A percentile compares a stretch with the other conserved stretches of the same genome.
Conservation (phyloP, 1,140 invertebrate genomes). For the Hylaeus volcanicus region DNA sequence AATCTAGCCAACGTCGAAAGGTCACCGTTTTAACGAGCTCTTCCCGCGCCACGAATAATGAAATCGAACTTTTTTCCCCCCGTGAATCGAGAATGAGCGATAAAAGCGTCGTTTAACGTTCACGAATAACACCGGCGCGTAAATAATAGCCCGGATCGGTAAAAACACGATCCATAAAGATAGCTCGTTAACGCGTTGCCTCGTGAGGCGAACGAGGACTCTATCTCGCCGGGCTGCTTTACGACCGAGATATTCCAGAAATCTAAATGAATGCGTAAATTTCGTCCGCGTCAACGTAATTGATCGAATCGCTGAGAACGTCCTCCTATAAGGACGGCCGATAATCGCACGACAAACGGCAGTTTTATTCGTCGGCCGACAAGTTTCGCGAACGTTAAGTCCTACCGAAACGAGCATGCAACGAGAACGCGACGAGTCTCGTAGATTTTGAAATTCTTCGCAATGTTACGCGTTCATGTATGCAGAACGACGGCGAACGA, state of each 20-base stretch:
- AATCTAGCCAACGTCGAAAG: neutral
- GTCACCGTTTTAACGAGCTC: neutral
- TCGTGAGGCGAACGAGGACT: constrained; percentile 13
- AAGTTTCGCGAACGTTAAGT: constrained; percentile 21
- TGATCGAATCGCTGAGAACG: constrained; percentile 29
- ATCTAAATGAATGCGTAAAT: constrained; percentile 44
- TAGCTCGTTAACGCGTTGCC: constrained; percentile 22
- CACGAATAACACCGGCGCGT: constrained; percentile 9
- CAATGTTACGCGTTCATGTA: neutral
- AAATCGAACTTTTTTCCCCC: neutral
- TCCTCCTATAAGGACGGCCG: neutral
- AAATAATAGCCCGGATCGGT: constrained; percentile 25
- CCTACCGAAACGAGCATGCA: neutral
- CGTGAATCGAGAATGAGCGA: neutral
- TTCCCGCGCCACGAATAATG: neutral
- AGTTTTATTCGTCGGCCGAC: constrained; percentile 23
- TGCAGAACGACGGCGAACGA: too few relatives aligned
- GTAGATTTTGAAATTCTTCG: neutral
- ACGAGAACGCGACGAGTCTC: neutral
- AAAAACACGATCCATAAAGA: constrained; percentile 39
- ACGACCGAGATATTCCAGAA: constrained; percentile 27
- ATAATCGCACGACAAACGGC: constrained; percentile 23
- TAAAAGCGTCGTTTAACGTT: constrained; percentile 20
- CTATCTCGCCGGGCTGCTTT: constrained; percentile 17
- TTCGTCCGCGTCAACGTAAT: constrained; percentile 14